Evolutionary conservation across 2,888 invertebrate genomes (phyloP), one percentile per base, ranked within the genome.

Genomic region (Sphaerophoria rueppellii): DNA sequence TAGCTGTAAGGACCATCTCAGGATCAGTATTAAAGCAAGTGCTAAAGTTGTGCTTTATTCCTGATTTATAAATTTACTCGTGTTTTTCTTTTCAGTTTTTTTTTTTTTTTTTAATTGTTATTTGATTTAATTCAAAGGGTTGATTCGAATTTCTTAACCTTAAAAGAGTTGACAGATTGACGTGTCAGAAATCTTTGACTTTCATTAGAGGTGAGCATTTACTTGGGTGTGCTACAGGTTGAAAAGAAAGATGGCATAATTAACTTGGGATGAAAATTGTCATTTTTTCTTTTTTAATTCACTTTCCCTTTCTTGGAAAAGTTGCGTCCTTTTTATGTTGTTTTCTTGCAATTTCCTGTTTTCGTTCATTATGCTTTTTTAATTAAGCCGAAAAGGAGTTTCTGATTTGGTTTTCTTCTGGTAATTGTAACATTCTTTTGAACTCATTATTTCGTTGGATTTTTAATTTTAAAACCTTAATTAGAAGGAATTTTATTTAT

Each of bases 401-500:
- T 24, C 48, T 43, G 11, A 11, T 43, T 43, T 6, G 3, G 9
- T 4, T 43, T 43, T 43, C 12, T 43, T 43, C 43, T 78, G 70
- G 78, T 78, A 71, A 58, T 76, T 63, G 57, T 70, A 70, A 73
- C 70, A 52, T 73, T 63, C 72, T 61, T 78, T 71, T 2, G 37
- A 71, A 60, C 54, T 54, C 43, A 14, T 81, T 54, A 52, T 55
- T 37, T 24, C 46, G 24, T 55, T 40, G 2, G 11, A 32, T 11
- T 37, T 60, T 61, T 37, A 48, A 43, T 37, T 46, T 58, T 54
- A 72, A 70, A 58, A 60, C 70, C 58, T 71, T 79, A 83, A 82
- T 74, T 79, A 74, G 74, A 71, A n/a, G 54, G 71, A 79, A 75
- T 61, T 77, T 67, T 60, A 70, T 61, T 40, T 75, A 71, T 75